A percentile compares a stretch with the other conserved stretches of the same genome.
These are phyloP conservation scores for Hedya salicella DNA, from an alignment of 2,888 invertebrate genomes.

Conservation along the genomic window DNA sequence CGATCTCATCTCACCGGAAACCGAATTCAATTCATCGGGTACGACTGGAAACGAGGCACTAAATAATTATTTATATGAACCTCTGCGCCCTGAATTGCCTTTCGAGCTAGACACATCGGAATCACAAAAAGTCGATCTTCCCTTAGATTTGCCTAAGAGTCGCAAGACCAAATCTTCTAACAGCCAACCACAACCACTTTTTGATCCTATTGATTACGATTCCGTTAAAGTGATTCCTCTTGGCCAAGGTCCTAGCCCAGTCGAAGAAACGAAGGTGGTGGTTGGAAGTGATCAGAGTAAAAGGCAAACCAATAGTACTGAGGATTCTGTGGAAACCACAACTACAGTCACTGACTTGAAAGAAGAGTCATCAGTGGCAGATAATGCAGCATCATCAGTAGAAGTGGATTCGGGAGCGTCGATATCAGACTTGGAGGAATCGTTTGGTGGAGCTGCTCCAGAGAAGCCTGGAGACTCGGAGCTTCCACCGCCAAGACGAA, in stretches of 20 bases:
- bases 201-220: constrained; percentile 75
- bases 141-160: constrained; percentile 69
- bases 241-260: constrained; percentile 68
- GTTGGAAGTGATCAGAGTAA: constrained; percentile 67
- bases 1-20: constrained; percentile 67
- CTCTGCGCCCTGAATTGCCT: constrained; percentile 68
- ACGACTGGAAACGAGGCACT: constrained; percentile 55
- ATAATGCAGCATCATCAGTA: constrained; percentile 73
- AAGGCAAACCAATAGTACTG: constrained; percentile 63
- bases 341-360: constrained; percentile 48
- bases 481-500: constrained; percentile 87
- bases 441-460: constrained; percentile 89
- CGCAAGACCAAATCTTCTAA: constrained; percentile 63
- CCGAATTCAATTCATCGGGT: constrained; percentile 54
- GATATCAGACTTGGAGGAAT: constrained; percentile 89
- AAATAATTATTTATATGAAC: constrained; percentile 71
- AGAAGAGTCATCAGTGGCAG: constrained; percentile 51
- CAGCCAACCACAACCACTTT: constrained; percentile 54
- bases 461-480: constrained; percentile 85
- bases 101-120: constrained; percentile 75
- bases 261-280: constrained; percentile 59
- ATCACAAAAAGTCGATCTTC: constrained; percentile 67
- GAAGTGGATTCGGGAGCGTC: constrained; percentile 82
- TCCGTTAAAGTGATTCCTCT: constrained; percentile 77
- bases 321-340: constrained; percentile 50